Conservation (phyloP, 53 echinoderm and acorn worm genomes). For the Arbacia lixula region DNA sequence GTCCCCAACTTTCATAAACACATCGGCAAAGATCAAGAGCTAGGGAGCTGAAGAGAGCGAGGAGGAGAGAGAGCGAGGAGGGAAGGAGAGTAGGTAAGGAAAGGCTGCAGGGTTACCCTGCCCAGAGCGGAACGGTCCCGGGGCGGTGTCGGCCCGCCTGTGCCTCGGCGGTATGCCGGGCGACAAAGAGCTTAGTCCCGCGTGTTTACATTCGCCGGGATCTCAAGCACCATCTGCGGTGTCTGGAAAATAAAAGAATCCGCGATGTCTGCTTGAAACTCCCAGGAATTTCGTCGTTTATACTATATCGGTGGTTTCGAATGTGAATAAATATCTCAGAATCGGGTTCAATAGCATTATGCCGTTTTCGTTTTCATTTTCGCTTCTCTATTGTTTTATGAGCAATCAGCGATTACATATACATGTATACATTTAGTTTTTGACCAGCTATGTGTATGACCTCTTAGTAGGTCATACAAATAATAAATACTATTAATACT, state of each 20-base stretch:
- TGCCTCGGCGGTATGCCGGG: slow-evolving; percentile 19
- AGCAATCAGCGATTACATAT: no score
- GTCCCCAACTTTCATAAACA: slow-evolving; percentile 25
- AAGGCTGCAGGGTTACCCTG: no score
- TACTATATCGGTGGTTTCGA: not conserved
- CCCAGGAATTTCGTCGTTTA: slow-evolving; percentile 20
- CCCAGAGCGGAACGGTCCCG: slow-evolving; percentile 24
- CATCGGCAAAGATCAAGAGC: slow-evolving; percentile 36
- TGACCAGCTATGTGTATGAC: no score
- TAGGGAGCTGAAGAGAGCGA: no score
- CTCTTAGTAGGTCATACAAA: no score
- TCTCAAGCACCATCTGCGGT: not conserved
- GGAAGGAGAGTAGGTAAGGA: no score
- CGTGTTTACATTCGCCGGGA: slow-evolving; percentile 30
- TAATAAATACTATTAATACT: no score
- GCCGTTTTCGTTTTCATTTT: no score
- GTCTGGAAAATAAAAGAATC: no score
- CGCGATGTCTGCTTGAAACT: not conserved
- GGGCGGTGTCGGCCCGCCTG: slow-evolving; percentile 18
- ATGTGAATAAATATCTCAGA: slow-evolving; percentile 13
- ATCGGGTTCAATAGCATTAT: no score
- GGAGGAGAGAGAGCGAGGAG: slow-evolving; percentile 19
- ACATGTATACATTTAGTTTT: no score
- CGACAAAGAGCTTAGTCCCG: slow-evolving; percentile 28
- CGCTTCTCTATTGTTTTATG: no score